A percentile compares a stretch with the other conserved stretches of the same genome.
These are phyloP conservation scores for Pollenia amentaria DNA, from an alignment of 2,888 invertebrate genomes.

Conservation along the genomic window DNA sequence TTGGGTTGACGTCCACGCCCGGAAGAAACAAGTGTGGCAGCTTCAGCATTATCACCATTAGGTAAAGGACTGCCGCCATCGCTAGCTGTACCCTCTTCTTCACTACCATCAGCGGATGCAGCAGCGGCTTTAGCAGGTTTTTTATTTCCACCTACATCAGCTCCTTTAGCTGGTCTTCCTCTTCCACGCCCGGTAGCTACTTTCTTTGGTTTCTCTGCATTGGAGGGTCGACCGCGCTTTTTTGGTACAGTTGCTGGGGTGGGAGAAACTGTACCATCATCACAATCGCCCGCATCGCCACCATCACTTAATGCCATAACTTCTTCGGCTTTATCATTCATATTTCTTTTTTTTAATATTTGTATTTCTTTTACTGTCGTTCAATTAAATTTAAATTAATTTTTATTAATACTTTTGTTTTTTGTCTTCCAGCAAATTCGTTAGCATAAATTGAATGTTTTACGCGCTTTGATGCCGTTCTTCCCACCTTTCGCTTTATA, in stretches of 20 bases:
- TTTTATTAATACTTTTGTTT: conserved; percentile 2
- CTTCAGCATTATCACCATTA: conserved; percentile 49
- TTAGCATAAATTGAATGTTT: conserved; percentile 34
- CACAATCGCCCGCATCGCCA: conserved; percentile 60
- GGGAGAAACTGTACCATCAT: conserved; percentile 63
- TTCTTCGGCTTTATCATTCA: conserved; percentile 67
- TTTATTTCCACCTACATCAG: conserved; percentile 13
- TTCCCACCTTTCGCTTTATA: conserved; percentile 68
- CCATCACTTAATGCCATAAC: conserved; percentile 64
- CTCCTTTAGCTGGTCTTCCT: conserved; percentile 76
- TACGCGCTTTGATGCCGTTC: conserved; percentile 59
- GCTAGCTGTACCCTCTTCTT: conserved; percentile 69
- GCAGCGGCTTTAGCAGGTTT: conserved; percentile 18
- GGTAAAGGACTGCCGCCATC: conserved; percentile 46
- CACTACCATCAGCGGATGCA: conserved; percentile 69
- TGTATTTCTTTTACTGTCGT: neutral
- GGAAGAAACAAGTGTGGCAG: conserved; percentile 21
- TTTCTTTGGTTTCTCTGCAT: conserved; percentile 73
- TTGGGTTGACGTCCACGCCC: conserved; percentile 72
- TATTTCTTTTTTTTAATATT: neutral
- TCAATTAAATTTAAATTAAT: neutral
- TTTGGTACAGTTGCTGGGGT: conserved; percentile 76
- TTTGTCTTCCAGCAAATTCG: neutral
- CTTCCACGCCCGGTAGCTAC: conserved; percentile 73
- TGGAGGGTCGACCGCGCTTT: conserved; percentile 80